Percentiles rank a stretch among this genome's conserved stretches.
Conservation (phyloP, 1,140 invertebrate species). For the Laupala kohalensis region DNA sequence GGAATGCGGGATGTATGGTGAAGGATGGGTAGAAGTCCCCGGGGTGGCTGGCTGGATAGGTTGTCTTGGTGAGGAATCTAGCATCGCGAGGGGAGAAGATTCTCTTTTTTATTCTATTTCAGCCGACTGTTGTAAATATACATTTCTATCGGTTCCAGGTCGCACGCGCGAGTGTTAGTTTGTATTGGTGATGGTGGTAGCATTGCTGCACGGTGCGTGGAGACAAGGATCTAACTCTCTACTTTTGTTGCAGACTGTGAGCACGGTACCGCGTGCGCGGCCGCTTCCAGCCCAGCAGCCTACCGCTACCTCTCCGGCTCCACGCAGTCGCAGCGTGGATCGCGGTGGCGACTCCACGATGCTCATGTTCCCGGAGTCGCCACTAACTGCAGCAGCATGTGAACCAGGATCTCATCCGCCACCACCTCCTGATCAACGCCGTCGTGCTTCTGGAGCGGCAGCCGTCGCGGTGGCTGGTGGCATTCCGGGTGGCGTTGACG, state of each 20-base stretch:
- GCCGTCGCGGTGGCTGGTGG: neutral
- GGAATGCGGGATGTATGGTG: too few species aligned
- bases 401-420: too few species aligned
- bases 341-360: neutral
- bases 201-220: too few species aligned
- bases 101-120: neutral
- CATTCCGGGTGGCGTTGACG: neutral
- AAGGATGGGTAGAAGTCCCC: too few species aligned
- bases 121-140: neutral
- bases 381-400: neutral
- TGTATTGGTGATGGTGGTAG: too few species aligned
- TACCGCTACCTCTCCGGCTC: neutral
- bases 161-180: neutral
- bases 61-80: neutral
- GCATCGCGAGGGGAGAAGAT: neutral
- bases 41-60: neutral
- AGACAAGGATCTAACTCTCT: neutral
- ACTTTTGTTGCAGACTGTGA: conserved; percentile 13
- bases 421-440: neutral
- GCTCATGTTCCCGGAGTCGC: neutral
- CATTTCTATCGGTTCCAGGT: neutral
- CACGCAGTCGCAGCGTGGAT: neutral
- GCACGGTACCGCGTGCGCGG: conserved; percentile 8
- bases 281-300: neutral
- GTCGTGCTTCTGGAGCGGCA: neutral